phyloP scores from a whole-genome alignment of 2,888 invertebrate species.

The Latrodectus hesperus region DNA sequence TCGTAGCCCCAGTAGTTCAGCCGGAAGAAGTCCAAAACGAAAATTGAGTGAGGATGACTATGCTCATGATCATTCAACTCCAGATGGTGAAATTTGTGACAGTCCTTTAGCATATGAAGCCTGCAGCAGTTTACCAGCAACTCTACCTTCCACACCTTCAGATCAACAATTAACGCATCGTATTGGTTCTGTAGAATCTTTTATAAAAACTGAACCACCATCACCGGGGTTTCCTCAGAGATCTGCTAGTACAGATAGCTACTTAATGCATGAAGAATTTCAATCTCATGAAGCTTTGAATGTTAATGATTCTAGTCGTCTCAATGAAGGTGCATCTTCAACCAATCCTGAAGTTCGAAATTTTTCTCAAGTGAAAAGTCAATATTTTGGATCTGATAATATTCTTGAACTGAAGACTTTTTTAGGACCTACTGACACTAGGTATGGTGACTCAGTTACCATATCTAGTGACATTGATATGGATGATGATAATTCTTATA shows the following conservation, averaged over 20 bases:
- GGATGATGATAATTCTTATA: slow-evolving; percentile 66
- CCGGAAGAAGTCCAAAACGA: slow-evolving; percentile 75
- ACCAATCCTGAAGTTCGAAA: slow-evolving; percentile 50
- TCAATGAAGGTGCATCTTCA: slow-evolving; percentile 55
- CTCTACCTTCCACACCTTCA: slow-evolving; percentile 39
- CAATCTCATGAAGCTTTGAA: slow-evolving; percentile 46
- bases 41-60: slow-evolving; percentile 72
- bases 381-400: slow-evolving; percentile 61
- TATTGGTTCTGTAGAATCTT: slow-evolving; percentile 47
- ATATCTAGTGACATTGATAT: slow-evolving; percentile 66
- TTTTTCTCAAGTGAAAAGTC: slow-evolving; percentile 63
- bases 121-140: slow-evolving; percentile 52
- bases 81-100: slow-evolving; percentile 70
- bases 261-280: slow-evolving; percentile 61
- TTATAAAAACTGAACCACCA: slow-evolving; percentile 55
- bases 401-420: slow-evolving; percentile 64
- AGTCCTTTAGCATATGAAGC: slow-evolving; percentile 63
- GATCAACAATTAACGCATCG: slow-evolving; percentile 43
- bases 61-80: slow-evolving; percentile 69
- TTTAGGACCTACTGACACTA: slow-evolving; percentile 47
- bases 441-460: slow-evolving; percentile 44
- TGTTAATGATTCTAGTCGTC: slow-evolving; percentile 52
- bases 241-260: slow-evolving; percentile 61
- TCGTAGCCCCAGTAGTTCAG: slow-evolving; percentile 72
- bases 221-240: slow-evolving; percentile 57